Base-by-base conservation (phyloP, 1,140 invertebrate genomes). In the Halictus rubicundus region DNA sequence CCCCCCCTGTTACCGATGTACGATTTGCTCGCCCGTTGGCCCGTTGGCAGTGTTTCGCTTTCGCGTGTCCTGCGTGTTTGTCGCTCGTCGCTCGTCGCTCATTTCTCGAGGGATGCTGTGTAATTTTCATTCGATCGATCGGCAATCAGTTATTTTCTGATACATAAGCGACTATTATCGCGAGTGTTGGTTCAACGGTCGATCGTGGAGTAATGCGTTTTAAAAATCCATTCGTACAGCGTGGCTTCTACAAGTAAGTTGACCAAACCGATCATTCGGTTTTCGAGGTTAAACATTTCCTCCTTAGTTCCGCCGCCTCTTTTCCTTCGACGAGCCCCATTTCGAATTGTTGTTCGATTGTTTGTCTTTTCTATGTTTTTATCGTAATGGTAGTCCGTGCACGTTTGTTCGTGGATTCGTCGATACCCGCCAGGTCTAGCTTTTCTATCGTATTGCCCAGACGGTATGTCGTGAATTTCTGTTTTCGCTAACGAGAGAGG, bases 161-260 rank as follows among this genome's bases (percentile, higher is more conserved):
- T 32, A 32, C 32, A 25, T 59, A 59, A 72, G 63, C 57, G 14
- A 32, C 27, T 10, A 14, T 71, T 37, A 65, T 27, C 81, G 25
- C 46, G 27, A 54, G 42, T 70, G 49, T 39, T 25, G 4, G 27
- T 54, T 39, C 7, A 6, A 64, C 21, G 19, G 49, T 71, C 42
- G 23, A 57, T n/a, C 25, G 32, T 27, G n/a, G 39, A 46, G 68
- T 39, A n/a, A 91, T 92, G 91, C 88, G 89, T 78, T 85, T 91
- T 66, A 91, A 86, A 81, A 92, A 90, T 82, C 90, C 86, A 27
- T 82, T 92, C 46, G 83, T 88, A 25, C 91, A 91, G 69, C 90
- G 89, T 68, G 91, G 92, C 42, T 87, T 87, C 12, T 93, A 93
- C 84, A 89, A 92, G 92, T 93, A 90, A 92, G 92, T 91, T 63